Evolutionary conservation across 2,797 vertebrate genomes (phyloP), one percentile per base, ranked within the genome.

Genomic region (Bovichtus diacanthus): DNA sequence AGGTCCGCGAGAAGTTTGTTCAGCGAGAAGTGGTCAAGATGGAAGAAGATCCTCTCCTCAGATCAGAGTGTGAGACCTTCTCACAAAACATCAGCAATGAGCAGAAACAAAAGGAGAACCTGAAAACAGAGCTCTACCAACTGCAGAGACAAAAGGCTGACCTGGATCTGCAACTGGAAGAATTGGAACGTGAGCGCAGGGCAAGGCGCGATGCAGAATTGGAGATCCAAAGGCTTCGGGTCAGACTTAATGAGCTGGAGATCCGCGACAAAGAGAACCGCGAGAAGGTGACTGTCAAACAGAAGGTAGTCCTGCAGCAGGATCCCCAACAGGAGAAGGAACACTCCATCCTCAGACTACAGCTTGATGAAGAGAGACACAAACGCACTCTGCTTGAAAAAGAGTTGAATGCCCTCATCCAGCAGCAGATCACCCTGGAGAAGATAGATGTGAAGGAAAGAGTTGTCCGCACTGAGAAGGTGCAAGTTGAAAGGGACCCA

Each of bases 261-360:
- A 93, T 98, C 78, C 93, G 95, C 2, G 96, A 97, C 87, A 96
- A 95, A 61, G 96, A 97, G 82, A 97, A 96, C 15, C 94, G 95
- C 1, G 97, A 99, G 84, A 97, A 97, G 83, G 98, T 99, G 49
- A 98, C 97, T 0, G 96, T 97, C 72, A 97, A 96, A 87, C 97
- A 99, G 87, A 99, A 98, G 91, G 97, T 99, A 7, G 97, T 99
- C 38, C 93, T 99, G 47, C 97, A 99, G 89, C 97, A 98, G 90
- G 98, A 99, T 88, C 98, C 98, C 18, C 97, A 98, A 82, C 98
- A 99, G 88, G 96, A 98, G 88, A 97, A 97, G 71, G 98, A 99
- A 76, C 96, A 99, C 58, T 95, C 96, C 10, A 95, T 99, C 60
- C 95, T 99, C 63, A 95, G 82, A 75, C 92, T 97, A 31, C 97